Conservation (phyloP, 1,140 invertebrate species). For the Apis laboriosa region DNA sequence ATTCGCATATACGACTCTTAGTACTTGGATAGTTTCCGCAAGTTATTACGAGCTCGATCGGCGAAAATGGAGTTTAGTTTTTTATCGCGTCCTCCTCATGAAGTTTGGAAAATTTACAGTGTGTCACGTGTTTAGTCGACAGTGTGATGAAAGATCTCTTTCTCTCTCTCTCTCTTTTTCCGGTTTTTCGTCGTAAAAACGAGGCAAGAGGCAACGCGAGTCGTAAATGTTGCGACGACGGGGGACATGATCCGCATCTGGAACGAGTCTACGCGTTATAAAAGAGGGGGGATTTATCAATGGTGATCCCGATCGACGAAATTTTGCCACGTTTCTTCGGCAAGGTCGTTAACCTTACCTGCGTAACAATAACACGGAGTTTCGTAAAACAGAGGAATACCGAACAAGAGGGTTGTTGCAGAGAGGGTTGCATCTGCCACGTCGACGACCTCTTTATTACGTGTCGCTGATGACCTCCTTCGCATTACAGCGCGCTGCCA, state of each 20-base stretch:
- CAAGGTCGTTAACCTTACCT: slow-evolving; percentile 51
- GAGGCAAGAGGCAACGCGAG: not conserved
- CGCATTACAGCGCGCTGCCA: not conserved
- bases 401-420: not conserved
- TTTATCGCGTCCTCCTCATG: not conserved
- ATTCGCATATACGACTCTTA: too few species aligned
- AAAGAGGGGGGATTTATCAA: slow-evolving; percentile 26
- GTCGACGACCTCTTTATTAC: slow-evolving; percentile 55
- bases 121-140: not conserved
- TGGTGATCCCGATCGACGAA: slow-evolving; percentile 33
- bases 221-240: slow-evolving; percentile 39
- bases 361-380: slow-evolving; percentile 20
- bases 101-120: not conserved
- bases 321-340: not conserved
- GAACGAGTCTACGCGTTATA: not conserved
- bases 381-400: slow-evolving; percentile 15
- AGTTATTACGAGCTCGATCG: not conserved
- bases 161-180: too few species aligned
- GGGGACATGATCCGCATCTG: slow-evolving; percentile 41
- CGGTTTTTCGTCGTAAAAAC: slow-evolving; percentile 43
- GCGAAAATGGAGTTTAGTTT: not conserved
- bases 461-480: slow-evolving; percentile 42
- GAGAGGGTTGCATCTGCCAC: not conserved
- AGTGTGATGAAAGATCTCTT: not conserved
- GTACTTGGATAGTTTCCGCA: too few species aligned